Evolutionary conservation across 1,140 invertebrate species (phyloP).

Genomic region (Berghia stephanieae): DNA sequence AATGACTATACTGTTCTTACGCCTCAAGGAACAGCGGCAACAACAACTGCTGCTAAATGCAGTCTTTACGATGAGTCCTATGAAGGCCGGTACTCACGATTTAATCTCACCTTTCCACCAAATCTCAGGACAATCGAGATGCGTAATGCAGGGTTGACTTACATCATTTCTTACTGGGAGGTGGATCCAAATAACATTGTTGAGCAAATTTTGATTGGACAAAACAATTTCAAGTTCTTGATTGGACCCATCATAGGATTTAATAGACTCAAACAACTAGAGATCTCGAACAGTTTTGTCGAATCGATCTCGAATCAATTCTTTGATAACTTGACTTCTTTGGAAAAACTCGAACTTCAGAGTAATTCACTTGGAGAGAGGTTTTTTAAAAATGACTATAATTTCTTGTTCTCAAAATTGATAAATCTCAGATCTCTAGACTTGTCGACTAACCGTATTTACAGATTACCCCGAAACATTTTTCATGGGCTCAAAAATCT

Average conservation of each 20-base stretch:
- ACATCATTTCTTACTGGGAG: background rate
- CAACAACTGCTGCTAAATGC: too few species aligned
- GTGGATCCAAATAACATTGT: constrained; percentile 21
- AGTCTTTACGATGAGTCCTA: too few species aligned
- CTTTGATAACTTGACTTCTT: constrained; percentile 25
- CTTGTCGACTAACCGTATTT: constrained; percentile 38
- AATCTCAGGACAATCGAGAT: constrained; percentile 5
- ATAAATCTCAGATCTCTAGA: constrained; percentile 31
- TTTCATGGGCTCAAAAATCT: constrained; percentile 30
- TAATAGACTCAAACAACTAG: constrained; percentile 6
- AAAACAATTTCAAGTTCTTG: constrained; percentile 26
- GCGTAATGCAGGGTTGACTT: constrained; percentile 26
- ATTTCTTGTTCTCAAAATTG: constrained; percentile 14
- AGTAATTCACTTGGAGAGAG: constrained; percentile 26
- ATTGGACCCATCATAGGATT: constrained; percentile 33
- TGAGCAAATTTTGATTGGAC: background rate
- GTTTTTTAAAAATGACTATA: background rate
- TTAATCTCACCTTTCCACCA: constrained; percentile 32
- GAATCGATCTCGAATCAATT: constrained; percentile 24
- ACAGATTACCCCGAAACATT: background rate
- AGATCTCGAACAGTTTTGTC: constrained; percentile 27
- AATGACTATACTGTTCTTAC: too few species aligned
- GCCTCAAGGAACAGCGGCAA: too few species aligned
- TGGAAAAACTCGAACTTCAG: constrained; percentile 12
- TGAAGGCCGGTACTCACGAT: too few species aligned